phyloP scores from a whole-genome alignment of 2,113 vertebrate species.

The Corythornis cristatus region DNA sequence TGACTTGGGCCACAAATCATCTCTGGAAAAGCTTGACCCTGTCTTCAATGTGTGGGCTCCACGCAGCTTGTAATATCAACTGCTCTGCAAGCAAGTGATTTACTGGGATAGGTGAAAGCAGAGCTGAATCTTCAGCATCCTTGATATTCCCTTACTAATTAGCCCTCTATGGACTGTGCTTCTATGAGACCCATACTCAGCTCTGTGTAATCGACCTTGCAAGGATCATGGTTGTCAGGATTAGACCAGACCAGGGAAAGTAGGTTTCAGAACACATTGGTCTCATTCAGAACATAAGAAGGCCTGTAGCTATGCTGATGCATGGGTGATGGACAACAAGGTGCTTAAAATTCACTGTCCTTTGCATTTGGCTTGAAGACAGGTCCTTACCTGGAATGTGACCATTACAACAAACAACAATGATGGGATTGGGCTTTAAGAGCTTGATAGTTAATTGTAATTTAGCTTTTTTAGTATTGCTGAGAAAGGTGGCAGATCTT shows the following conservation, averaged over 20 bases:
- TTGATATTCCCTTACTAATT: neutral
- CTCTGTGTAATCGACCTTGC: neutral
- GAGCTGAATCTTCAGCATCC: neutral
- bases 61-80: neutral
- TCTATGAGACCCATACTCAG: neutral
- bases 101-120: neutral
- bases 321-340: neutral
- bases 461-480: neutral
- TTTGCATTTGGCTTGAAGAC: neutral
- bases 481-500: neutral
- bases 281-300: neutral
- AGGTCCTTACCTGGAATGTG: neutral
- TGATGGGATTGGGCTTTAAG: neutral
- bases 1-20: neutral
- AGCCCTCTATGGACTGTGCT: neutral
- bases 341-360: neutral
- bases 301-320: neutral
- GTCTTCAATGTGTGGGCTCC: neutral
- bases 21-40: neutral
- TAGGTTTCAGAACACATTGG: rapidly evolving
- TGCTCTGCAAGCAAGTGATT: neutral
- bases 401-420: neutral
- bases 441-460: neutral
- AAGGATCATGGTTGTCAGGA: neutral
- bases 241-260: neutral